phyloP scores from a whole-genome alignment of 1,140 invertebrate genomes.

The Phthorimaea operculella region DNA sequence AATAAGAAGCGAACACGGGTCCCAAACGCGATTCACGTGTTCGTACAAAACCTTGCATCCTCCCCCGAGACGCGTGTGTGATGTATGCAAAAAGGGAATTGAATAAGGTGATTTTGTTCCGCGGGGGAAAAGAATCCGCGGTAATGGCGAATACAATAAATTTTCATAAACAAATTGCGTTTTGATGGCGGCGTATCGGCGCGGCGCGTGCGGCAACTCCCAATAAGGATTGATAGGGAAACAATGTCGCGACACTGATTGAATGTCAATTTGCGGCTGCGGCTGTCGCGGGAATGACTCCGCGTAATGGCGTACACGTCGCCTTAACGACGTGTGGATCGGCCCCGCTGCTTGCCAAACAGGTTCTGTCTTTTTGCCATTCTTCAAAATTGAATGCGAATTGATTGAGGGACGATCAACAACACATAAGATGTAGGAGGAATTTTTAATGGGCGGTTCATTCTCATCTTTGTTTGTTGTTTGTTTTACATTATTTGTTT shows the following conservation, averaged over 20 bases:
- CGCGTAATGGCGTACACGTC: constrained; percentile 47
- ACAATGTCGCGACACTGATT: constrained; percentile 64
- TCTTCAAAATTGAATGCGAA: not conserved
- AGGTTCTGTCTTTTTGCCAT: not conserved
- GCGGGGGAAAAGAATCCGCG: constrained; percentile 61
- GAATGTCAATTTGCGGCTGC: constrained; percentile 60
- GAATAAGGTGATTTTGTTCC: constrained; percentile 67
- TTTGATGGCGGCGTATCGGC: constrained; percentile 64
- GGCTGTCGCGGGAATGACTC: constrained; percentile 34
- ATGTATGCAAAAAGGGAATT: constrained; percentile 68
- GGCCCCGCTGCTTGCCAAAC: constrained; percentile 17
- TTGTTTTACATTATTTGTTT: too few relatives aligned
- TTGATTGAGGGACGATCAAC: too few relatives aligned
- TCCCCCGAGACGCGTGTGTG: constrained; percentile 49
- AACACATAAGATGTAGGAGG: too few relatives aligned
- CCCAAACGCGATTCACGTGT: constrained; percentile 64
- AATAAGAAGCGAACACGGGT: constrained; percentile 59
- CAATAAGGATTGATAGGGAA: constrained; percentile 66
- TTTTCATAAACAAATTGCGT: constrained; percentile 68
- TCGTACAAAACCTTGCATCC: constrained; percentile 55
- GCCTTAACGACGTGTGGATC: constrained; percentile 46
- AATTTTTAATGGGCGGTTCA: too few relatives aligned
- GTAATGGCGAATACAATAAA: constrained; percentile 68
- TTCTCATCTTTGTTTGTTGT: too few relatives aligned
- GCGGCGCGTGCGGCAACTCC: constrained; percentile 48